Evolutionary conservation across 2,113 vertebrate species (phyloP), one percentile per base, ranked within the genome.

Genomic region (Brachyhypopomus occidentalis): DNA sequence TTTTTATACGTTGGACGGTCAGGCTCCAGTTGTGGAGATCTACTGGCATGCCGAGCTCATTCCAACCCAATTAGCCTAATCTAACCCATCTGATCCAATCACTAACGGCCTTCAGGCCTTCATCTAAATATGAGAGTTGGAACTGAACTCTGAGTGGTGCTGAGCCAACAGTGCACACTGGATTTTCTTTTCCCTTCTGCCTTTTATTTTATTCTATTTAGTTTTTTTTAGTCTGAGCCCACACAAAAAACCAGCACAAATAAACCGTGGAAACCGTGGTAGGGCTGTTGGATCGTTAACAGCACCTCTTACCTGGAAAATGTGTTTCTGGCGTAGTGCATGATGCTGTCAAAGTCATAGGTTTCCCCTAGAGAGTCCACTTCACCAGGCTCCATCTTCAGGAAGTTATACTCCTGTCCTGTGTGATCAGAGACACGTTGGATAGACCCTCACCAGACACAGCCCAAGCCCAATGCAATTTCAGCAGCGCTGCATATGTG

Each of bases 361-460:
- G 89, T 94, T 84, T 98, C 96, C 66, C 96, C 96, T 64, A 98
- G 92, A 0, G 96, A 98, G 89, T 97, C 95, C 52, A 98, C 96
- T 89, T 98, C 96, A 9, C 91, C 96, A 11, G 95, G 94, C 87
- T 97, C 96, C 96, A 98, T 96, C 93, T 98, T 97, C 88, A 97
- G 91, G 90, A 98, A 98, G 92, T 98, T 98, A 88, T 98, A 98
- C 88, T 98, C 96, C 92, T 98, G 96, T 87, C 96, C 96, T 98
- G 69, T 67, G 30, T 34, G 64, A 30, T 67, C 64, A 67, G 6
- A 67, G 64, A 36, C 16, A 67, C 1, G 1, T 0, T 34, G 62
- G 12, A 36, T 36, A 30, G 30, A 30, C 30, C 30, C 30, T 30
- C 30, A 30, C 2, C 3, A 3, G 30, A 30, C 30, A 30, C 30